These are phyloP conservation scores for Desmophyllum pertusum DNA, from an alignment of 92 coral and sea anemone species.

Conservation along the genomic window DNA sequence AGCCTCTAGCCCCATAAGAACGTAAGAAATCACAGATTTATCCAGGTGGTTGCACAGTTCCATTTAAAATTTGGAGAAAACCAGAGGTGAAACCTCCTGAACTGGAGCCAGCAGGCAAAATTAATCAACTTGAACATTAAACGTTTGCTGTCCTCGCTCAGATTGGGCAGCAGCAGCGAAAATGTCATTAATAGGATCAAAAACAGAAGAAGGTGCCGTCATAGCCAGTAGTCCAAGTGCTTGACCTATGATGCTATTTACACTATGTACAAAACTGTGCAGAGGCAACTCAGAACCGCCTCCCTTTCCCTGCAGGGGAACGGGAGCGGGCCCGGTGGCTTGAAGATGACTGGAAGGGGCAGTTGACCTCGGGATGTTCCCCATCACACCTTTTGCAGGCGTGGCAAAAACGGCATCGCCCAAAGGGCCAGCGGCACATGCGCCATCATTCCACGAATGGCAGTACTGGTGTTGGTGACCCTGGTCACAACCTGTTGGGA, in stretches of 20 bases:
- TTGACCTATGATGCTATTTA: neutral
- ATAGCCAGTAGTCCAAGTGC: too few relatives aligned
- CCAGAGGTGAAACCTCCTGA: too few relatives aligned
- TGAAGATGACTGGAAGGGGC: neutral
- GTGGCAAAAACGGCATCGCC: neutral
- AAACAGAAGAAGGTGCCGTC: too few relatives aligned
- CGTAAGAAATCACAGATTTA: too few relatives aligned
- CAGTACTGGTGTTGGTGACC: neutral
- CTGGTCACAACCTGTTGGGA: neutral
- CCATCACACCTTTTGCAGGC: neutral
- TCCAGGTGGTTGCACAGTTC: too few relatives aligned
- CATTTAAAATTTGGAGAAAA: too few relatives aligned
- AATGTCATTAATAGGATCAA: too few relatives aligned
- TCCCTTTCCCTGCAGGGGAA: neutral
- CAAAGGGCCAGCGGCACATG: neutral
- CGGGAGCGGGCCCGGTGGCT: neutral
- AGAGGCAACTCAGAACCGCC: neutral
- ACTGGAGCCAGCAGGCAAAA: too few relatives aligned
- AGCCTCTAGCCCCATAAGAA: too few relatives aligned
- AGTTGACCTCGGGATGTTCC: neutral
- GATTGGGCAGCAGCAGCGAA: too few relatives aligned
- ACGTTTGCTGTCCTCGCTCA: too few relatives aligned
- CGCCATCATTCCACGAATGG: slow-evolving; percentile 1
- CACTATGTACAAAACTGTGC: neutral
- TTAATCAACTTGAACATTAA: too few relatives aligned